Base-by-base conservation (phyloP, 1,140 invertebrate species). In the Himalopsyche phryganea region DNA sequence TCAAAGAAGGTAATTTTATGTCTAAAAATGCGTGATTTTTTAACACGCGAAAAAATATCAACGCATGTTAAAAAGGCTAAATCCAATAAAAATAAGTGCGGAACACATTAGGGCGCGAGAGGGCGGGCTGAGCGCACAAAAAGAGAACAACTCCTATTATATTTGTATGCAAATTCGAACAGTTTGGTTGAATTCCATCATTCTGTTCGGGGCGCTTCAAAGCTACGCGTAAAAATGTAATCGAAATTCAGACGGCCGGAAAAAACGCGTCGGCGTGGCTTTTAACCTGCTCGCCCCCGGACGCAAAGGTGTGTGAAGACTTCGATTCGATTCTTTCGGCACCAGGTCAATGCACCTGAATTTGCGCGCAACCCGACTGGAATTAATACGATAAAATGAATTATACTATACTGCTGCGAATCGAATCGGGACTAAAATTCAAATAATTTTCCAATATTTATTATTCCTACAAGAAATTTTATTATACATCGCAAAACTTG, bases 151-250 rank as follows among this genome's bases (percentile, higher is more conserved):
- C 52, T 54, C 40, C 17, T 11, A 18, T 41, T 18, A 47, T 45
- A 54, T 54, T 54, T 54, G 52, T 47, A 54, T 54, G 52, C 28
- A 54, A 54, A 54, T 54, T 54, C 42, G 52, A 46, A 32, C 41
- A n/a, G 41, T 45, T 54, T 23, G 41, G 52, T 32, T 33, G 52
- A 36, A 54, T 54, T 54, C 52, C 52, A 54, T 54, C 50, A 52
- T 52, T 44, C 50, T 20, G 33, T 54, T 36, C 42, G 14, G 23
- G 13, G 5, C 15, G 35, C 38, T 52, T 52, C 50, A 33, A 14
- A 52, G 33, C 52, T 35, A 41, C 20, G 14, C 52, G 46, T 54
- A 54, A 54, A 28, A 54, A 54, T 32, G 41, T 54, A 54, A 54
- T 54, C 52, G 52, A 54, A 54, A 54, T 35, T 46, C 52, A 54